phyloP scores from a whole-genome alignment of 2,113 vertebrate genomes.

The Naja naja region DNA sequence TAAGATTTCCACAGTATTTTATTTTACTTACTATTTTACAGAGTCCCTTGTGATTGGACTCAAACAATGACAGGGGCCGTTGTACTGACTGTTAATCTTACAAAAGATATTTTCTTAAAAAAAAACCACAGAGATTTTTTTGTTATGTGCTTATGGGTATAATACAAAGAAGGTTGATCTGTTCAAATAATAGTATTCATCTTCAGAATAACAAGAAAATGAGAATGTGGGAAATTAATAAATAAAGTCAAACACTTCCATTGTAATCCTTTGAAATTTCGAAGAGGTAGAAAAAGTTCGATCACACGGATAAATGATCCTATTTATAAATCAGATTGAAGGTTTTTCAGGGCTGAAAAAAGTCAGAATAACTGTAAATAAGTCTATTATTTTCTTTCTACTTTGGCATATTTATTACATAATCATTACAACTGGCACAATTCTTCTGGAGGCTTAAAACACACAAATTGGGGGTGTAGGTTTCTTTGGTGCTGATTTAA shows the following conservation, averaged over 20 bases:
- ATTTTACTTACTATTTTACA: background rate
- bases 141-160: background rate
- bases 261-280: background rate
- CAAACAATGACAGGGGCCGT: background rate
- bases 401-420: background rate
- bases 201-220: background rate
- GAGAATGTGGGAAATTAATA: background rate
- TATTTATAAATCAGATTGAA: background rate
- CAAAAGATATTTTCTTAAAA: background rate
- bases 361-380: background rate
- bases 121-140: background rate
- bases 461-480: background rate
- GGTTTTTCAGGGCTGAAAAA: background rate
- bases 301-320: background rate
- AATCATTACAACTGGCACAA: background rate
- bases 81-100: background rate
- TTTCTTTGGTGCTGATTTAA: background rate
- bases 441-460: background rate
- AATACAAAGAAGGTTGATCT: background rate
- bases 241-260: background rate
- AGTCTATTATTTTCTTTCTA: background rate
- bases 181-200: background rate
- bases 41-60: background rate
- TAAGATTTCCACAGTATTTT: background rate
- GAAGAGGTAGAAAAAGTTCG: background rate